These are phyloP conservation scores for Ascaphus truei DNA, from an alignment of 2,113 vertebrate genomes.

Conservation along the genomic window DNA sequence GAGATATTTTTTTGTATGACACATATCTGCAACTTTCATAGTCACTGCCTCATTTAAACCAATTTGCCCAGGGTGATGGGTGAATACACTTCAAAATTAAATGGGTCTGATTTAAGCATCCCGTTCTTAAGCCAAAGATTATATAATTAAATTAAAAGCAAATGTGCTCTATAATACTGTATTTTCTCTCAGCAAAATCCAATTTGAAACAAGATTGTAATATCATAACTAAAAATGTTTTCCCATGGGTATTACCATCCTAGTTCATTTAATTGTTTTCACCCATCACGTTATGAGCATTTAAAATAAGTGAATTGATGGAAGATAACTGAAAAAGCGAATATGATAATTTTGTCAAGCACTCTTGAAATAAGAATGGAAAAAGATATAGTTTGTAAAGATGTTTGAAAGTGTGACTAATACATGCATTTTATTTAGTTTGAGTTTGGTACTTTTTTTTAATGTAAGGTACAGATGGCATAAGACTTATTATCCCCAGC, in stretches of 20 bases:
- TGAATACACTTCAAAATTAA: no score
- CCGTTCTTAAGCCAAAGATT: conserved; percentile 49
- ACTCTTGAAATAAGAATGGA: no score
- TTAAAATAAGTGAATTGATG: no score
- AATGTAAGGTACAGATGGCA: no score
- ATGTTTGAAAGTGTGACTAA: no score
- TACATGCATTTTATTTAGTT: no score
- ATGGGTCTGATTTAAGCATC: conserved; percentile 49
- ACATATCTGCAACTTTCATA: conserved; percentile 38
- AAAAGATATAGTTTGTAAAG: no score
- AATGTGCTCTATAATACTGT: conserved; percentile 52
- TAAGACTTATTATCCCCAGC: no score
- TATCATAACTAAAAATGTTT: conserved; percentile 55
- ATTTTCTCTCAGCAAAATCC: conserved; percentile 53
- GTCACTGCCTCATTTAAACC: conserved; percentile 45
- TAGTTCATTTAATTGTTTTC: conserved; percentile 55
- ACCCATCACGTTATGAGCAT: conserved; percentile 33
- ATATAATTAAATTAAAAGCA: conserved; percentile 61
- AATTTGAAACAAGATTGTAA: conserved; percentile 52
- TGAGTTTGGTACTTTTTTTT: no score
- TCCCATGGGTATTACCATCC: conserved; percentile 48
- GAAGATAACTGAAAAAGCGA: no score
- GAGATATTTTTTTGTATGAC: no score
- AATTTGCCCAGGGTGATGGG: conserved; percentile 44
- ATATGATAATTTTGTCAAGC: no score